These are phyloP conservation scores for Fragum whitleyi DNA, from an alignment of 2,888 invertebrate genomes.

Conservation along the genomic window DNA sequence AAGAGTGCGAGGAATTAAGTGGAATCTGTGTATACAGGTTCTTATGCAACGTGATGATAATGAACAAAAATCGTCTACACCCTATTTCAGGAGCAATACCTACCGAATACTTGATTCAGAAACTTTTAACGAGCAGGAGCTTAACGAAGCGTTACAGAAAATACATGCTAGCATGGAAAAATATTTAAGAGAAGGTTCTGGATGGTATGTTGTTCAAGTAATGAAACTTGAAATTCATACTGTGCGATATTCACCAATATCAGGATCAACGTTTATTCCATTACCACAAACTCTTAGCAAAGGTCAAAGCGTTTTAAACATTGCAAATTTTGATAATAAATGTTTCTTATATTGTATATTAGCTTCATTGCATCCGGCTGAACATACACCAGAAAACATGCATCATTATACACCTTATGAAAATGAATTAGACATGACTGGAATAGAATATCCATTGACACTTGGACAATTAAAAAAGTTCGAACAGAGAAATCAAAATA, in stretches of 20 bases:
- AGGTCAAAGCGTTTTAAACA: constrained; percentile 37
- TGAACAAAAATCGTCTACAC: constrained; percentile 7
- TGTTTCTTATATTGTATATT: constrained; percentile 52
- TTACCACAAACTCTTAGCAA: constrained; percentile 30
- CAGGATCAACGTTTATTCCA: constrained; percentile 43
- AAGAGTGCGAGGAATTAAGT: constrained; percentile 42
- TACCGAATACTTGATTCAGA: constrained; percentile 22
- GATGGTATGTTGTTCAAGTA: constrained; percentile 52
- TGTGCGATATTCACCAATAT: constrained; percentile 40
- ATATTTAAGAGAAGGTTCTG: constrained; percentile 43
- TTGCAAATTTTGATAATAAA: constrained; percentile 46
- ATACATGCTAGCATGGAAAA: constrained; percentile 51
- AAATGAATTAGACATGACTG: constrained; percentile 45
- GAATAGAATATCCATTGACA: constrained; percentile 52
- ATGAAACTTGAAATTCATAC: constrained; percentile 49
- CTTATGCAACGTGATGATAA: constrained; percentile 27
- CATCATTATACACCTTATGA: constrained; percentile 32
- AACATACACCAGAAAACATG: constrained; percentile 22
- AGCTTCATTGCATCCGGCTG: constrained; percentile 45
- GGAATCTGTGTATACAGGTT: constrained; percentile 42
- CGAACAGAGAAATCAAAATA: constrained; percentile 49
- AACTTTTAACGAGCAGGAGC: constrained; percentile 26
- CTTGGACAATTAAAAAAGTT: constrained; percentile 46
- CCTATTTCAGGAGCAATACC: constrained; percentile 39
- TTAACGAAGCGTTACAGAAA: constrained; percentile 52